Evolutionary conservation across 2,888 invertebrate species (phyloP), one percentile per base, ranked within the genome.

Genomic region (Agrochola circellaris): DNA sequence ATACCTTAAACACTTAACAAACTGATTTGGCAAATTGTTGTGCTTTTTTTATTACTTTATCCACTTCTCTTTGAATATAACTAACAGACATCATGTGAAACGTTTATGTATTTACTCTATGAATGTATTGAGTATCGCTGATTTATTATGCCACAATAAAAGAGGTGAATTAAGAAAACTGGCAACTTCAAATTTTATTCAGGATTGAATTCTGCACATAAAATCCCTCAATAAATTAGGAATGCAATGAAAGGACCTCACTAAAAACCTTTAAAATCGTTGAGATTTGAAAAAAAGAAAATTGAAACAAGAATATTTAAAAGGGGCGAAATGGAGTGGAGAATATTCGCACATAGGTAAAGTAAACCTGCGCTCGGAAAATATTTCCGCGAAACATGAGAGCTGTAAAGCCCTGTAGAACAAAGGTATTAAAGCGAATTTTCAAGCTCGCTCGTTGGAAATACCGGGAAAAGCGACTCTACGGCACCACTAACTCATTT

Each of bases 381-480:
- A 94, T 93, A 93, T 94, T 94, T 93, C 90, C 90, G 93, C 89
- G 92, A 92, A 93, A 93, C 94, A 93, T 91, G 93, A 95, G 93
- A 93, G 94, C 93, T 92, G 93, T 94, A 95, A 94, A 95, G 94
- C 94, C 93, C 91, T 95, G 95, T 94, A 94, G 95, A 96, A 96
- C 95, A 95, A 95, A 95, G 95, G 95, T 95, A 95, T 96, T 95
- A 95, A 95, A 95, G 94, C 93, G 94, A 95, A 95, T 95, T 95
- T 95, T 94, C 93, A 93, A 95, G 95, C 95, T 94, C 92, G 91
- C 90, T 93, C 91, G 92, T 90, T 90, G 91, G 92, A 90, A 93
- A 94, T 93, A 94, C 92, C 91, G 92, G 91, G 93, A 92, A 93
- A 94, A 94, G 93, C 94, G 94, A 93, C 93, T 94, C 92, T 93